These are phyloP conservation scores for Pachyseris speciosa DNA, from an alignment of 64 coral and sea anemone genomes.

Conservation along the genomic window DNA sequence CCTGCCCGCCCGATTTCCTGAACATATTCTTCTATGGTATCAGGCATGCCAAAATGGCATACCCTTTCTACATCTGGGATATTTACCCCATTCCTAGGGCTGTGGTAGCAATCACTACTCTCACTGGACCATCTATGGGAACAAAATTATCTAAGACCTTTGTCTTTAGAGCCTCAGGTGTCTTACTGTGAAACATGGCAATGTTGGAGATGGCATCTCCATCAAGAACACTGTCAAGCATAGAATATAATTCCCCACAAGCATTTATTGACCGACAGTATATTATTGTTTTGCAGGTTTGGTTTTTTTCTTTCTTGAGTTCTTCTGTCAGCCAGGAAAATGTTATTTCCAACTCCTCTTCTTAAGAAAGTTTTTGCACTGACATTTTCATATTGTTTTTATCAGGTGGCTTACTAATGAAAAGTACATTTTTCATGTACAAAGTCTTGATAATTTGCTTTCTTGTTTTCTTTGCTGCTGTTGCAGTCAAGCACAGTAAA, in stretches of 20 bases:
- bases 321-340: constrained; percentile 58
- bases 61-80: constrained; percentile 49
- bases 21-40: constrained; percentile 51
- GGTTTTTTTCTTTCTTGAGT: constrained; percentile 19
- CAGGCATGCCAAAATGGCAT: constrained; percentile 54
- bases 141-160: constrained; percentile 44
- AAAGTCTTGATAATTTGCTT: constrained; percentile 64
- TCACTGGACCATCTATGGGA: not conserved
- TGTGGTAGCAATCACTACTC: constrained; percentile 58
- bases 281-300: constrained; percentile 53
- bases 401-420: constrained; percentile 47
- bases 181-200: constrained; percentile 70
- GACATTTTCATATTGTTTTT: constrained; percentile 49
- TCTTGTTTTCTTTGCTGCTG: constrained; percentile 49
- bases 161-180: constrained; percentile 6
- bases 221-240: constrained; percentile 52
- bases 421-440: constrained; percentile 35
- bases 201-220: constrained; percentile 3
- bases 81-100: constrained; percentile 54
- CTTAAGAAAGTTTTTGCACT: constrained; percentile 26
- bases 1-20: constrained; percentile 69
- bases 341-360: constrained; percentile 29
- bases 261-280: constrained; percentile 52
- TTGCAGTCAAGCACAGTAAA: constrained; percentile 59
- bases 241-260: constrained; percentile 66